These are phyloP conservation scores for Erpornis zantholeuca DNA, from an alignment of 2,113 vertebrate species.

Conservation along the genomic window DNA sequence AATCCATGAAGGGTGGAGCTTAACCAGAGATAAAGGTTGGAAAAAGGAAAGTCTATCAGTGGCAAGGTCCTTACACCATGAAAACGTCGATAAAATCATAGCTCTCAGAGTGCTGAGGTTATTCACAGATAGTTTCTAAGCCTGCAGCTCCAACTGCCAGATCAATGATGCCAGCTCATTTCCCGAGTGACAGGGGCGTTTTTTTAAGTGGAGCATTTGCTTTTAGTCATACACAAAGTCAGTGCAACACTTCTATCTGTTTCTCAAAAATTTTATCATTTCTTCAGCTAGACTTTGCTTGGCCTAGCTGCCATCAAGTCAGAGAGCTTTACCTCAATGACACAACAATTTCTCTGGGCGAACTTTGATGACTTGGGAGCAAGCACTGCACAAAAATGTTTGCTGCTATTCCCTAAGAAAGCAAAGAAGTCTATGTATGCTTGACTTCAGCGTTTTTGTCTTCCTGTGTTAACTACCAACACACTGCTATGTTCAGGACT, in stretches of 20 bases:
- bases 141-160: neutral
- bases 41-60: constrained; percentile 24
- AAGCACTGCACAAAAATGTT: neutral
- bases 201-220: neutral
- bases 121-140: neutral
- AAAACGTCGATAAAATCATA: neutral
- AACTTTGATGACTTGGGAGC: neutral
- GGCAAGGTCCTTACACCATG: neutral
- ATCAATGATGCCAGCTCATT: neutral
- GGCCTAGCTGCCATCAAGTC: neutral
- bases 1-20: constrained; percentile 65
- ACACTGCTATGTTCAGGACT: neutral
- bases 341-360: neutral
- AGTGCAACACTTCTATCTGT: neutral
- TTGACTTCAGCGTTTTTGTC: neutral
- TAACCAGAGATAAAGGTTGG: constrained; percentile 2
- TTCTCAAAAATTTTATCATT: neutral
- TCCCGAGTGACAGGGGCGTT: neutral
- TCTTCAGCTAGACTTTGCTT: neutral
- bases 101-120: neutral
- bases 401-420: neutral
- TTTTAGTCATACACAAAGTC: neutral
- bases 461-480: neutral
- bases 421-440: neutral
- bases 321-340: neutral